A percentile compares a stretch with the other conserved stretches of the same genome.
Evolutionary conservation across 2,113 vertebrate genomes (phyloP).

Genomic region (rat (Rattus norvegicus)): DNA sequence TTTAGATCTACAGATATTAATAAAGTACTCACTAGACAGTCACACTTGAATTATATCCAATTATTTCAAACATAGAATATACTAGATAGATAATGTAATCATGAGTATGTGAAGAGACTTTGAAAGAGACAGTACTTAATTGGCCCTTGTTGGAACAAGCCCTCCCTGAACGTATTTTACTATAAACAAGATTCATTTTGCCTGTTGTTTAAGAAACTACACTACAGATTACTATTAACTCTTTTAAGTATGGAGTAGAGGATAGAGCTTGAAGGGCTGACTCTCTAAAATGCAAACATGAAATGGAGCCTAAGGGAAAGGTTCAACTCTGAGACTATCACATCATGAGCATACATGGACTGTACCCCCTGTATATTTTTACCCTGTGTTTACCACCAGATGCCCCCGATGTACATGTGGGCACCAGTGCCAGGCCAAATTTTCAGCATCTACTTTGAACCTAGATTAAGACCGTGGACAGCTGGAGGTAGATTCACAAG

Average conservation of each 20-base stretch:
- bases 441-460: neutral
- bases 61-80: neutral
- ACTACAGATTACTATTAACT: neutral
- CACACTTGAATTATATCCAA: neutral
- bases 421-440: neutral
- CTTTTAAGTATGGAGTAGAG: neutral
- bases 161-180: conserved; percentile 6
- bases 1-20: neutral
- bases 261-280: neutral
- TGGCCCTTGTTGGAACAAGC: neutral
- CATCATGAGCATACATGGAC: no score
- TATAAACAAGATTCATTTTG: neutral
- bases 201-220: conserved; percentile 6
- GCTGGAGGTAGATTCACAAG: neutral
- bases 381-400: neutral
- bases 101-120: neutral
- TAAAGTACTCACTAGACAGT: neutral
- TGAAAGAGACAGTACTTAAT: neutral
- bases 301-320: neutral
- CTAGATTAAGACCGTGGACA: neutral
- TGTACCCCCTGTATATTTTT: neutral
- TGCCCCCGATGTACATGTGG: neutral
- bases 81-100: neutral
- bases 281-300: neutral
- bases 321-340: neutral